A percentile compares a stretch with the other conserved stretches of the same genome.
phyloP scores from a whole-genome alignment of 2,888 invertebrate species.

The Agonopterix subpropinquella region DNA sequence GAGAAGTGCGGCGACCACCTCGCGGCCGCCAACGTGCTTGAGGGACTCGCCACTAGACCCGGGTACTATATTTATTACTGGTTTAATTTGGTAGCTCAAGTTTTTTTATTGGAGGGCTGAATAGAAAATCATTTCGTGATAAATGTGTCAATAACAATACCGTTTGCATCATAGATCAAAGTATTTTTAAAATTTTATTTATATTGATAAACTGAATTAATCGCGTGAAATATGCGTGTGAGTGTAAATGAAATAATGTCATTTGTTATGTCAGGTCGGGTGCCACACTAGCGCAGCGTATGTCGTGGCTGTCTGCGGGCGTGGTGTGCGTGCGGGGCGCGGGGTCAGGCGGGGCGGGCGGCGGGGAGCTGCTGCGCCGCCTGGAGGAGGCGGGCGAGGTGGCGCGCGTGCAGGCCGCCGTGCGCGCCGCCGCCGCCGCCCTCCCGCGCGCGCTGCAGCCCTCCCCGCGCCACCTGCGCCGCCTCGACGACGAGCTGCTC shows the following conservation, averaged over 20 bases:
- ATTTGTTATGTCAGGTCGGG: conserved; percentile 57
- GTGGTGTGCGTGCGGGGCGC: conserved; percentile 97
- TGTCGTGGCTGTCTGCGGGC: conserved; percentile 94
- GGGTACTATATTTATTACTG: conserved; percentile 55
- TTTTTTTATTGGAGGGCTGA: no score
- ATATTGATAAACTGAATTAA: no score
- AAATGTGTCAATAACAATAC: no score
- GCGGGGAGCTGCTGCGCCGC: conserved; percentile 86
- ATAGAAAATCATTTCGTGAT: no score
- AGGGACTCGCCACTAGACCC: conserved; percentile 86
- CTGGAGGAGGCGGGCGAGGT: conserved; percentile 90
- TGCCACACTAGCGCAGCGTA: conserved; percentile 85
- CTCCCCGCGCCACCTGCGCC: conserved; percentile 79
- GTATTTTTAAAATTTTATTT: no score
- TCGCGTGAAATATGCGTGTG: no score
- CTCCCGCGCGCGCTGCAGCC: conserved; percentile 74
- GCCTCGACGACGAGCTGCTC: conserved; percentile 87
- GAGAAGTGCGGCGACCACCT: conserved; percentile 94
- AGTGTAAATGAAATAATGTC: neutral
- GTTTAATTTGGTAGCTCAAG: no score
- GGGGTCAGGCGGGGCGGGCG: conserved; percentile 73
- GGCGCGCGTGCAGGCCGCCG: conserved; percentile 86
- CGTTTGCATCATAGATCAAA: no score
- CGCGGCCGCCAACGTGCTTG: conserved; percentile 93
- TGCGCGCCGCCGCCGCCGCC: conserved; percentile 63